Evolutionary conservation across 2,113 vertebrate genomes (phyloP).

Genomic region (Nettapus auritus): DNA sequence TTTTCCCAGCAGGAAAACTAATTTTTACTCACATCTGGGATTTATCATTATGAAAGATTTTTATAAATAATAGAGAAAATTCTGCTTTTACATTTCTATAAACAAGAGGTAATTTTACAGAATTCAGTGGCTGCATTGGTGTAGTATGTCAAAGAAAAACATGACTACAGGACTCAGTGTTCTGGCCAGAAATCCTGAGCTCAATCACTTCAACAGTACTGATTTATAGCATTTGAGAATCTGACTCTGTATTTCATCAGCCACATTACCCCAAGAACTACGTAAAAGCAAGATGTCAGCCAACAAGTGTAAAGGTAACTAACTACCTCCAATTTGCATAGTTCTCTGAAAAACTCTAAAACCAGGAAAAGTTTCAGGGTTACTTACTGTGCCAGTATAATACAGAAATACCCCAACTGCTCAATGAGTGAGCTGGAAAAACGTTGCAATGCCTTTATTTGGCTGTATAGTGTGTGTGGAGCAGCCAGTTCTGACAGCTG

Average conservation of each 20-base stretch:
- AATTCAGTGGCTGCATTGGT: neutral
- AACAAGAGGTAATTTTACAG: neutral
- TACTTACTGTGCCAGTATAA: neutral
- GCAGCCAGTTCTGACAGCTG: neutral
- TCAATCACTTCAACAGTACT: neutral
- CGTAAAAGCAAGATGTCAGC: constrained; percentile 23
- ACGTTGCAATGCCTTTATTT: neutral
- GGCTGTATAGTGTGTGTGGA: neutral
- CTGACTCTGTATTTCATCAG: neutral
- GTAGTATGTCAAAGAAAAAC: neutral
- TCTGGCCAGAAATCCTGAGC: neutral
- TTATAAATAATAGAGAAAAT: neutral
- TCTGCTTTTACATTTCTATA: neutral
- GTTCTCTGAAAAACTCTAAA: neutral
- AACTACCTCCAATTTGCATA: neutral
- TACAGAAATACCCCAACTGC: neutral
- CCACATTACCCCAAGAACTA: neutral
- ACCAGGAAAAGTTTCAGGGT: neutral
- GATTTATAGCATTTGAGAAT: neutral
- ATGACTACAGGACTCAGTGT: neutral
- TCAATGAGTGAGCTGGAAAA: neutral
- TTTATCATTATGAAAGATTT: neutral
- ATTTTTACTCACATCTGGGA: neutral
- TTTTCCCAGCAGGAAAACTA: neutral
- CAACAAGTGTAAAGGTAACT: neutral